Percentiles rank a stretch among this genome's conserved stretches.
Conservation (phyloP, 1,140 invertebrate genomes). For the Panulirus ornatus region DNA sequence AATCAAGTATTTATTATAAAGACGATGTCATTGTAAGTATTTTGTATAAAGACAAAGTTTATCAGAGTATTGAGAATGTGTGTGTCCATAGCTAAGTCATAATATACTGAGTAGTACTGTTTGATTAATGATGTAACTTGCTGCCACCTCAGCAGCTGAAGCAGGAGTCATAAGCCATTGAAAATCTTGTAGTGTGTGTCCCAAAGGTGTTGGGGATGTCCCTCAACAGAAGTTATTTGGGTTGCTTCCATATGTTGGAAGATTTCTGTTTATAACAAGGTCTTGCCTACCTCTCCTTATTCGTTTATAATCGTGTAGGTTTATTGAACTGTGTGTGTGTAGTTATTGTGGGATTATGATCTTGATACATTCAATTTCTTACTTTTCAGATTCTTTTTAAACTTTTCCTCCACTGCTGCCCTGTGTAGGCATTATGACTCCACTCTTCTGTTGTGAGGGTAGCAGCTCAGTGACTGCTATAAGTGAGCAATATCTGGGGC, state of each 20-base stretch:
- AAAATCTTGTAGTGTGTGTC: neutral
- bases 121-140: neutral
- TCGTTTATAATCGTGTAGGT: conserved; percentile 1
- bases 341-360: neutral
- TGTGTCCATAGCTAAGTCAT: conserved; percentile 40
- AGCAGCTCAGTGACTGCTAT: conserved; percentile 12
- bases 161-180: neutral
- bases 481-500: conserved; percentile 44
- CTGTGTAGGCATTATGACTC: neutral
- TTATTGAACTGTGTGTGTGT: neutral
- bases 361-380: neutral
- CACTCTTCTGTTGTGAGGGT: conserved; percentile 20
- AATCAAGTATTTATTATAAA: conserved; percentile 32
- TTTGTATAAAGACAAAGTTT: conserved; percentile 36
- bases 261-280: neutral
- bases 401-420: neutral
- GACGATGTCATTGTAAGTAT: neutral
- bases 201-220: no score
- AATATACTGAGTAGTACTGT: neutral
- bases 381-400: neutral
- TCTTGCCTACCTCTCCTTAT: neutral
- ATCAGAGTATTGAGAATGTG: conserved; percentile 47
- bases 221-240: neutral
- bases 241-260: neutral
- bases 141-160: neutral